A percentile compares a stretch with the other conserved stretches of the same genome.
Conservation (phyloP, 1,140 invertebrate species). For the Galleria mellonella region DNA sequence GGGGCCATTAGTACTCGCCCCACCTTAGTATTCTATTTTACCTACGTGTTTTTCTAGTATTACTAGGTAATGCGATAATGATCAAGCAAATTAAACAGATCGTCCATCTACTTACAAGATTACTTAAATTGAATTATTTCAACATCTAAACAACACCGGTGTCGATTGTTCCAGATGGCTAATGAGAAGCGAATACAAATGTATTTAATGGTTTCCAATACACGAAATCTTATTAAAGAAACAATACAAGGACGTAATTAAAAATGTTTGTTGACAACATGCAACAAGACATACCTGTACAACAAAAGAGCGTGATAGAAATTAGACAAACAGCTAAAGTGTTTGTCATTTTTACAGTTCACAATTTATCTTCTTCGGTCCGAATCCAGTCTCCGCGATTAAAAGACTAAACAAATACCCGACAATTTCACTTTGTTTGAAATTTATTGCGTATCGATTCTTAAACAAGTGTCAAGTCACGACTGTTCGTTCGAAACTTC, state of each 20-base stretch:
- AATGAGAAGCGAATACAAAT: background rate
- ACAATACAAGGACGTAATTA: constrained; percentile 22
- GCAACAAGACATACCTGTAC: constrained; percentile 37
- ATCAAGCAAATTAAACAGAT: too few relatives aligned
- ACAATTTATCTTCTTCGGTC: constrained; percentile 18
- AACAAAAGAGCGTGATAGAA: constrained; percentile 40
- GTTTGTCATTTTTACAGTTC: constrained; percentile 48
- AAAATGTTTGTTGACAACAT: constrained; percentile 16
- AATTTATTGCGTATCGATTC: constrained; percentile 59
- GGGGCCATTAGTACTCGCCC: too few relatives aligned
- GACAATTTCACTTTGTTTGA: constrained; percentile 57
- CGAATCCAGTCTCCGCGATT: constrained; percentile 18
- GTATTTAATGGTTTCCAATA: background rate
- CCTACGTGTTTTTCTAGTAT: too few relatives aligned
- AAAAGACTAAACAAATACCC: constrained; percentile 45
- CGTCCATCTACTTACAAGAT: too few relatives aligned
- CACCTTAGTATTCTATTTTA: too few relatives aligned
- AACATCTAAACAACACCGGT: background rate
- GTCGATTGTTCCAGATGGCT: background rate
- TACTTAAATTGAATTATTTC: too few relatives aligned
- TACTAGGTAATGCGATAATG: too few relatives aligned
- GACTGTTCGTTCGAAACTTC: too few relatives aligned
- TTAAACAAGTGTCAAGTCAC: constrained; percentile 47
- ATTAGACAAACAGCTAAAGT: constrained; percentile 52
- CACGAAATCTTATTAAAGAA: constrained; percentile 11